A percentile compares a stretch with the other conserved stretches of the same genome.
These are phyloP conservation scores for Miltochrista miniata DNA, from an alignment of 2,888 invertebrate genomes.

Conservation along the genomic window DNA sequence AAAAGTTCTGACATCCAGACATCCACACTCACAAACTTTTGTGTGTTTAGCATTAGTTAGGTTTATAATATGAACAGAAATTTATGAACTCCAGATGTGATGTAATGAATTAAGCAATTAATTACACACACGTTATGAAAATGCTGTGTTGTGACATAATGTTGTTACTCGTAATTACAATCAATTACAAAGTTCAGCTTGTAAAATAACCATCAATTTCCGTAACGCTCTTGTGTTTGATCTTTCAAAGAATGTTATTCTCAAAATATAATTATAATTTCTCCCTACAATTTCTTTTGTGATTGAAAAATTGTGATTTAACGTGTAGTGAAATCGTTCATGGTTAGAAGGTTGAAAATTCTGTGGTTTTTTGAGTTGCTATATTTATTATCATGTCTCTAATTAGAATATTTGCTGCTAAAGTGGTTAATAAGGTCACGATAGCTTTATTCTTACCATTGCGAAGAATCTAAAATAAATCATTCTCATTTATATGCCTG, in stretches of 20 bases:
- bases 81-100: background rate
- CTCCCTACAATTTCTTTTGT: constrained; percentile 1
- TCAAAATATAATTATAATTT: constrained; percentile 6
- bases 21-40: too few species aligned
- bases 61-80: too few species aligned
- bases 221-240: constrained; percentile 13
- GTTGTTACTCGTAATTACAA: constrained; percentile 36
- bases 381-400: too few species aligned
- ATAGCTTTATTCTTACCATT: too few species aligned
- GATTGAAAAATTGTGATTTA: too few species aligned
- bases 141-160: constrained; percentile 35
- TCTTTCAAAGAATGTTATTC: constrained; percentile 12
- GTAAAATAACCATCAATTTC: constrained; percentile 21
- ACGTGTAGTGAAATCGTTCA: constrained; percentile 1
- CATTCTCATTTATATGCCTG: too few species aligned
- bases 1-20: too few species aligned
- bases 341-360: constrained; percentile 1
- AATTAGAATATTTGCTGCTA: too few species aligned
- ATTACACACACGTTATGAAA: constrained; percentile 25
- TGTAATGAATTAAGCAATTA: constrained; percentile 32
- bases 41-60: too few species aligned
- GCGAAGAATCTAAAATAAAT: too few species aligned
- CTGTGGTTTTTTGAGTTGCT: background rate
- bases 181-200: constrained; percentile 35
- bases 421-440: too few species aligned